Conservation (phyloP, 2,797 vertebrate genomes). For the Tragopan temminckii region DNA sequence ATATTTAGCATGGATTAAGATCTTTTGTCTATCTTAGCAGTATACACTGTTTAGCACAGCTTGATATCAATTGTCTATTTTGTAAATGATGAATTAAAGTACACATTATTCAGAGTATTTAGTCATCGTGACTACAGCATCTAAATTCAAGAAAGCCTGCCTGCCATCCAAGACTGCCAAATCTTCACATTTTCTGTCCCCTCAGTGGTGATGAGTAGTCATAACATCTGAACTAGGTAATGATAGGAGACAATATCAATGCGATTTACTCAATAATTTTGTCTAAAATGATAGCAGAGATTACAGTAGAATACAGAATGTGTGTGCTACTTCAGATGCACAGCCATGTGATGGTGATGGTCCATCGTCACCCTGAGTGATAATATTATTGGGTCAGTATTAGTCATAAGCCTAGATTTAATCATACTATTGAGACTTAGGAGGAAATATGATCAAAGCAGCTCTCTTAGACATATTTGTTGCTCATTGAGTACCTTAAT, state of each 20-base stretch:
- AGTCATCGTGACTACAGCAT: constrained; percentile 30
- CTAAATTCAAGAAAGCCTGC: constrained; percentile 46
- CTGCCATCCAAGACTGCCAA: constrained; percentile 31
- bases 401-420: neutral
- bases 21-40: neutral
- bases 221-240: constrained; percentile 59
- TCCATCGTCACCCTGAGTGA: neutral
- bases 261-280: constrained; percentile 49
- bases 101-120: constrained; percentile 16
- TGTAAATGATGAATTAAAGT: neutral
- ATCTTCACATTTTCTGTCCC: constrained; percentile 38
- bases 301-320: neutral
- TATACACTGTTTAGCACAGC: neutral
- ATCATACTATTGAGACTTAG: neutral
- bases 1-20: neutral
- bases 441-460: neutral
- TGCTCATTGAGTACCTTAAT: neutral
- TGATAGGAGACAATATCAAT: constrained; percentile 18
- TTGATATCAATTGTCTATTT: constrained; percentile 16
- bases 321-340: neutral
- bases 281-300: constrained; percentile 3
- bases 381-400: neutral
- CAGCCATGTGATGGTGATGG: neutral
- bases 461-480: neutral
- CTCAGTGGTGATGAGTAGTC: constrained; percentile 39